These are phyloP conservation scores for Orbicella faveolata DNA, from an alignment of 64 coral and sea anemone genomes.

Conservation along the genomic window DNA sequence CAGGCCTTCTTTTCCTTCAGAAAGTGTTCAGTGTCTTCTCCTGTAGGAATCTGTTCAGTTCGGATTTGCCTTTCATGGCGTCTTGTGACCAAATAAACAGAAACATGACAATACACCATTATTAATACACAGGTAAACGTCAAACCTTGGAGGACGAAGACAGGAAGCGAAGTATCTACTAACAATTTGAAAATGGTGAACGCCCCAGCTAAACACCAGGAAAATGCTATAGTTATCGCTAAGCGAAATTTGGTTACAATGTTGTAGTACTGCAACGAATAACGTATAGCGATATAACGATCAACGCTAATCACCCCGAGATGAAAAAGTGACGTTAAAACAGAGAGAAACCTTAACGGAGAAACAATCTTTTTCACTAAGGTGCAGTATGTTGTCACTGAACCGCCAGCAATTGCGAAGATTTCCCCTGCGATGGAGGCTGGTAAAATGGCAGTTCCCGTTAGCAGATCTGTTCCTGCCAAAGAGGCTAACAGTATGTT, in stretches of 20 bases:
- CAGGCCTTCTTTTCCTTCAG: not conserved
- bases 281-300: not conserved
- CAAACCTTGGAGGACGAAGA: not conserved
- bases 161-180: not conserved
- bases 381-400: not conserved
- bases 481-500: conserved; percentile 13
- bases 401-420: not conserved
- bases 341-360: not conserved
- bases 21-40: not conserved
- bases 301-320: not conserved
- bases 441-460: not conserved
- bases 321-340: not conserved
- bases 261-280: not conserved
- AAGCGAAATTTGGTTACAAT: not conserved
- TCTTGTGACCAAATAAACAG: not conserved
- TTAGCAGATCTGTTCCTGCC: not conserved
- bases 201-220: not conserved
- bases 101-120: not conserved
- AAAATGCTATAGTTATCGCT: not conserved
- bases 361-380: not conserved
- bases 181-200: not conserved
- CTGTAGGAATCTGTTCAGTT: not conserved
- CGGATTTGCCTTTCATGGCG: not conserved
- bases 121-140: not conserved
- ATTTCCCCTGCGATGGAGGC: not conserved